phyloP scores from a whole-genome alignment of 1,140 invertebrate genomes.

The Papilio glaucus region DNA sequence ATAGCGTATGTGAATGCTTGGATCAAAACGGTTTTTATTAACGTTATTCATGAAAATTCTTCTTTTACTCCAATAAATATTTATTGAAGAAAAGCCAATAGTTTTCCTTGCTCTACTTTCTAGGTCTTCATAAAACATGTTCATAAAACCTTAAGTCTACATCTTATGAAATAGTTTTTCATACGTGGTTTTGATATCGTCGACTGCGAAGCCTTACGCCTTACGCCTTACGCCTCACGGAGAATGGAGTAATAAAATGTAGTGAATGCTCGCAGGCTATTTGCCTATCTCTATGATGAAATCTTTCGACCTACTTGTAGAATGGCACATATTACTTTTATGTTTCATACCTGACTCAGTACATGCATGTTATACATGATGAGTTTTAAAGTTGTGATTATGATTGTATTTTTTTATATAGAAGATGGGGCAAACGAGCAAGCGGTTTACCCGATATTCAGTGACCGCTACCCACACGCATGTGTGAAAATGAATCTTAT shows the following conservation, averaged over 20 bases:
- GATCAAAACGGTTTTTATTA: neutral
- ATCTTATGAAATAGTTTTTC: constrained; percentile 17
- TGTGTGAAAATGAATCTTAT: no score
- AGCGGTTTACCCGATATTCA: no score
- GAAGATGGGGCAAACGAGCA: no score
- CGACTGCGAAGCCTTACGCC: neutral
- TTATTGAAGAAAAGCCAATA: neutral
- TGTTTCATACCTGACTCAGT: neutral
- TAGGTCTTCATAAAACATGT: constrained; percentile 1
- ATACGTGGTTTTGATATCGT: constrained; percentile 14
- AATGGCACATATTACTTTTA: neutral
- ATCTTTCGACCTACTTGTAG: neutral
- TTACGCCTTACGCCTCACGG: neutral
- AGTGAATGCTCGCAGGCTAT: neutral
- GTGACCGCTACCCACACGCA: no score
- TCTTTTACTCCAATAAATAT: neutral
- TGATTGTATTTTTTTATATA: no score
- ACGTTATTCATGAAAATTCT: neutral
- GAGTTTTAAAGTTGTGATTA: constrained; percentile 10
- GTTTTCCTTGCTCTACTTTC: neutral
- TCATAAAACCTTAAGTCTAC: constrained; percentile 16
- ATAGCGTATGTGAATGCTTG: neutral
- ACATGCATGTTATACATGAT: neutral
- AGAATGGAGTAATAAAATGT: constrained; percentile 19
- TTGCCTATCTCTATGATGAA: constrained; percentile 17